Conservation (phyloP, 2,888 invertebrate genomes). For the Adelphocoris suturalis region DNA sequence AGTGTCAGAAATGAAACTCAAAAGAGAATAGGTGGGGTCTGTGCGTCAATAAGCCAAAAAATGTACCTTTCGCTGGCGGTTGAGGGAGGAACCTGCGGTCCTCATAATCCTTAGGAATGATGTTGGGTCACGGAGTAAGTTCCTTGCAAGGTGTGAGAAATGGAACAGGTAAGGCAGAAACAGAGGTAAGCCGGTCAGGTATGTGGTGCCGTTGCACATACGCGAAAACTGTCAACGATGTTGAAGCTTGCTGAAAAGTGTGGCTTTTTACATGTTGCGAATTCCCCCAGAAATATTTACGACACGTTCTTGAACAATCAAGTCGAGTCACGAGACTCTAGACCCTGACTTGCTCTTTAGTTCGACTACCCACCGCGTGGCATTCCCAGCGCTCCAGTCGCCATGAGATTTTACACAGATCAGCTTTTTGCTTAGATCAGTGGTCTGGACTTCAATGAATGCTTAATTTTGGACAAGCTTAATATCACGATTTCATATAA, state of each 20-base stretch:
- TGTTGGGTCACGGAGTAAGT: slow-evolving; percentile 57
- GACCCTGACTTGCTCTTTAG: too few relatives aligned
- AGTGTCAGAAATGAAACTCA: slow-evolving; percentile 26
- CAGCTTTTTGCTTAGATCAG: too few relatives aligned
- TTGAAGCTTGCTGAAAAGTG: neutral
- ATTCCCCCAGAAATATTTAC: too few relatives aligned
- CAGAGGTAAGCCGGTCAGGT: slow-evolving; percentile 19
- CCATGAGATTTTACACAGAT: too few relatives aligned
- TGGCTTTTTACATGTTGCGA: too few relatives aligned
- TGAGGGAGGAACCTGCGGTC: neutral
- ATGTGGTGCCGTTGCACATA: neutral
- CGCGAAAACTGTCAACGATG: neutral
- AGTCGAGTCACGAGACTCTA: too few relatives aligned
- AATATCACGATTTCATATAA: too few relatives aligned
- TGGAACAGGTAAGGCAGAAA: slow-evolving; percentile 50
- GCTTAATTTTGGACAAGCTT: too few relatives aligned
- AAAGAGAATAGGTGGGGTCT: neutral
- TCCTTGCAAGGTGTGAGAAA: neutral
- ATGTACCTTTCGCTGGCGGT: neutral
- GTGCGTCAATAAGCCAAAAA: slow-evolving; percentile 32
- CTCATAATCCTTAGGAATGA: slow-evolving; percentile 30
- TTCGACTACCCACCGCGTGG: too few relatives aligned
- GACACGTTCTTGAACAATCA: too few relatives aligned
- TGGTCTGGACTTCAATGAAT: too few relatives aligned
- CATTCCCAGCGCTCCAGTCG: too few relatives aligned